A percentile compares a stretch with the other conserved stretches of the same genome.
Conservation (phyloP, 2,113 vertebrate species). For the Solea solea region DNA sequence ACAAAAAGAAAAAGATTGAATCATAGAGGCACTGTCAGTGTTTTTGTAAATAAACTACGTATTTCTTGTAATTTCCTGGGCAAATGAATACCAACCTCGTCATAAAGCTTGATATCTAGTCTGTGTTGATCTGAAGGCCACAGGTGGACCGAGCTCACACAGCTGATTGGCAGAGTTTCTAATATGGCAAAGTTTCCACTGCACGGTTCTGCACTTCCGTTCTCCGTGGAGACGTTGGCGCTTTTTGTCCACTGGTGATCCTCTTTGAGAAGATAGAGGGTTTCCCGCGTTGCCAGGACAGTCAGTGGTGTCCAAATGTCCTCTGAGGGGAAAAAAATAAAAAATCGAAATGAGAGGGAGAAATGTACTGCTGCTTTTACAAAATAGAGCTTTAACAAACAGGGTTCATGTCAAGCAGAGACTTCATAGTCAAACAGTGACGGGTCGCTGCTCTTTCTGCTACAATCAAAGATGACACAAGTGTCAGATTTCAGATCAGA, state of each 20-base stretch:
- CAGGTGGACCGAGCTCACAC: slow-evolving; percentile 84
- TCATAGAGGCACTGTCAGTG: no score
- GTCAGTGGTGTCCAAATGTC: slow-evolving; percentile 73
- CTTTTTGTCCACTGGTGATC: slow-evolving; percentile 82
- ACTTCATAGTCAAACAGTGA: not conserved
- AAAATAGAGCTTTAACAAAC: no score
- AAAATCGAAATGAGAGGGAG: not conserved
- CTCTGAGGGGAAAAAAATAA: slow-evolving; percentile 42
- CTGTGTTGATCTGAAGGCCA: slow-evolving; percentile 82
- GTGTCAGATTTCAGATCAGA: no score
- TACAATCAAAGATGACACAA: not conserved
- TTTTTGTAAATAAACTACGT: no score
- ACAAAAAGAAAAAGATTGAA: no score
- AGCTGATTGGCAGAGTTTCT: slow-evolving; percentile 82
- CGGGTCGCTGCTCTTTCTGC: not conserved
- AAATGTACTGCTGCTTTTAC: not conserved
- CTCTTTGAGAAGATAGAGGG: slow-evolving; percentile 79
- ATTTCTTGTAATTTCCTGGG: no score
- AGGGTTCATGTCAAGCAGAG: not conserved
- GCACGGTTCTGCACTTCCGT: slow-evolving; percentile 25
- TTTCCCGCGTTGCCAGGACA: slow-evolving; percentile 79
- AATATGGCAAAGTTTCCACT: slow-evolving; percentile 62
- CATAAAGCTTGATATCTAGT: slow-evolving; percentile 89
- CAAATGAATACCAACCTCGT: slow-evolving; percentile 84
- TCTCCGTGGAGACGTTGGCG: not conserved